These are phyloP conservation scores for Nephrotoma appendiculata DNA, from an alignment of 2,888 invertebrate species.

Conservation along the genomic window DNA sequence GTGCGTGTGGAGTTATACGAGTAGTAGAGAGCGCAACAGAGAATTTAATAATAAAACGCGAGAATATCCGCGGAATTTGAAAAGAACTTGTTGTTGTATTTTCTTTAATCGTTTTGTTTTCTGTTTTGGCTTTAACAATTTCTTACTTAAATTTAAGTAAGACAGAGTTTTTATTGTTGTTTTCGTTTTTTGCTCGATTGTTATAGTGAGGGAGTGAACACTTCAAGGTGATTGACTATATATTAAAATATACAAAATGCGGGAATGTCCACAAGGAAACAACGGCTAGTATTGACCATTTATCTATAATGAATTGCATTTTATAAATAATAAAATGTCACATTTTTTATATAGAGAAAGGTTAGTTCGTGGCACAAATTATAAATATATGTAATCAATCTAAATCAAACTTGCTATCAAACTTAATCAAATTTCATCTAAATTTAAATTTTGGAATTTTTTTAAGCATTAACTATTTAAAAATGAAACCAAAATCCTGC, in stretches of 20 bases:
- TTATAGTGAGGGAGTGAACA: neutral
- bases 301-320: neutral
- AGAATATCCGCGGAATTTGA: neutral
- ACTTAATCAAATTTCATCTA: too few relatives aligned
- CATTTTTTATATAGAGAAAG: neutral
- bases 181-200: neutral
- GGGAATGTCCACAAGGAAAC: neutral
- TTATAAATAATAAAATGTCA: neutral
- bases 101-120: neutral
- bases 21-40: neutral
- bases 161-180: neutral
- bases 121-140: neutral
- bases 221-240: neutral
- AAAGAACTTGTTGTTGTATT: neutral
- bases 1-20: neutral
- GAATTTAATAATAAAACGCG: neutral
- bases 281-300: neutral
- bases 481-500: too few relatives aligned
- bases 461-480: too few relatives aligned
- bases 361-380: too few relatives aligned
- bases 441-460: too few relatives aligned
- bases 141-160: neutral
- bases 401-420: too few relatives aligned
- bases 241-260: neutral
- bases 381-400: too few relatives aligned